These are phyloP conservation scores for Cactoblastis cactorum DNA, from an alignment of 2,888 invertebrate species.

Conservation along the genomic window DNA sequence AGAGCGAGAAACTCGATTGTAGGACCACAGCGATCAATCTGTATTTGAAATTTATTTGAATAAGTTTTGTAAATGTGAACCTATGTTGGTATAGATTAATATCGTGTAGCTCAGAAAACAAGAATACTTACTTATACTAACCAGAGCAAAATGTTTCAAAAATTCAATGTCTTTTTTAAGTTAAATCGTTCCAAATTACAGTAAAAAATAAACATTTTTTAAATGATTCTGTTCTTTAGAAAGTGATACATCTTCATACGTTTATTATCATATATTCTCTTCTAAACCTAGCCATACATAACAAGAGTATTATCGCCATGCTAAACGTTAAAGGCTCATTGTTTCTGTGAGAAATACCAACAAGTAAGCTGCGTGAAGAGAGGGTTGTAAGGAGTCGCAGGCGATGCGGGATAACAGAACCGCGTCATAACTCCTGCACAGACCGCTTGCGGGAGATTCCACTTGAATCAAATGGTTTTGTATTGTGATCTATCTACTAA, in stretches of 20 bases:
- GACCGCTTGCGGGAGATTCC: not conserved
- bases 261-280: not conserved
- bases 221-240: too few relatives aligned
- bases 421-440: constrained; percentile 25
- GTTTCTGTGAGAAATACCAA: constrained; percentile 70
- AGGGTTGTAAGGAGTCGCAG: constrained; percentile 54
- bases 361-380: constrained; percentile 44
- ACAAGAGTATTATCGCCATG: constrained; percentile 46
- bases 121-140: too few relatives aligned
- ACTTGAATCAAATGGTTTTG: not conserved
- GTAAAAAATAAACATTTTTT: too few relatives aligned
- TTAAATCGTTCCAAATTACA: too few relatives aligned
- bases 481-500: too few relatives aligned
- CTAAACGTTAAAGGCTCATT: constrained; percentile 72
- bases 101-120: too few relatives aligned
- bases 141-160: too few relatives aligned
- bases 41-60: too few relatives aligned
- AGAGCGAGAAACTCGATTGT: not conserved
- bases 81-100: too few relatives aligned
- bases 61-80: too few relatives aligned
- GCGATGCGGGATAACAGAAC: constrained; percentile 66
- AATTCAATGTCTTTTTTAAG: too few relatives aligned
- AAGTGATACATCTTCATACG: not conserved
- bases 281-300: not conserved
- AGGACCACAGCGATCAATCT: too few relatives aligned